Percentiles rank a stretch among this genome's conserved stretches.
These are phyloP conservation scores for Protaetia brevitarsis DNA, from an alignment of 1,140 invertebrate species.

Conservation along the genomic window DNA sequence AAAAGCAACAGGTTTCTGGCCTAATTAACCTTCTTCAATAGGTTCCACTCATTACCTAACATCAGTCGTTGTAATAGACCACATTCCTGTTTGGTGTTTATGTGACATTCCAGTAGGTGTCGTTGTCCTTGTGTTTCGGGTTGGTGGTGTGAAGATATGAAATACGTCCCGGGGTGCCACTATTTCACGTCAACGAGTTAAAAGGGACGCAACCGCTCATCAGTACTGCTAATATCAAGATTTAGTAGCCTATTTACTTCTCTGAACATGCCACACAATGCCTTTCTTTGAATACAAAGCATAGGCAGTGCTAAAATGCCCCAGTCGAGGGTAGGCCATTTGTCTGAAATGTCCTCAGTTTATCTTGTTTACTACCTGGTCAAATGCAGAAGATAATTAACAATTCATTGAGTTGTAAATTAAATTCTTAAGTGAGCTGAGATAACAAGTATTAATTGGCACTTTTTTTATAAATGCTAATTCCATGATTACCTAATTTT, in stretches of 20 bases:
- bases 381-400: too few species aligned
- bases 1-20: conserved; percentile 2
- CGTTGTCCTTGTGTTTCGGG: background rate
- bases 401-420: too few species aligned
- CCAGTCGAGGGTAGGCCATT: background rate
- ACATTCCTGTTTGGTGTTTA: background rate
- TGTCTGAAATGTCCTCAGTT: background rate
- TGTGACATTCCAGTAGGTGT: background rate
- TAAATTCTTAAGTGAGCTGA: too few species aligned
- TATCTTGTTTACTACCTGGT: too few species aligned
- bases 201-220: background rate
- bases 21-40: background rate
- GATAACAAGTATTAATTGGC: too few species aligned
- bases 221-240: background rate
- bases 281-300: background rate
- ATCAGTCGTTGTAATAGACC: background rate
- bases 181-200: background rate
- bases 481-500: too few species aligned
- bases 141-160: background rate
- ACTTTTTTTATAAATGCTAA: too few species aligned
- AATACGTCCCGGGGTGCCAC: background rate
- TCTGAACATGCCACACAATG: background rate
- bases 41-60: background rate
- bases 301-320: background rate
- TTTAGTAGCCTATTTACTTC: conserved; percentile 1